A percentile compares a stretch with the other conserved stretches of the same genome.
Conservation (phyloP, 2,797 vertebrate species). For the Alca torda region DNA sequence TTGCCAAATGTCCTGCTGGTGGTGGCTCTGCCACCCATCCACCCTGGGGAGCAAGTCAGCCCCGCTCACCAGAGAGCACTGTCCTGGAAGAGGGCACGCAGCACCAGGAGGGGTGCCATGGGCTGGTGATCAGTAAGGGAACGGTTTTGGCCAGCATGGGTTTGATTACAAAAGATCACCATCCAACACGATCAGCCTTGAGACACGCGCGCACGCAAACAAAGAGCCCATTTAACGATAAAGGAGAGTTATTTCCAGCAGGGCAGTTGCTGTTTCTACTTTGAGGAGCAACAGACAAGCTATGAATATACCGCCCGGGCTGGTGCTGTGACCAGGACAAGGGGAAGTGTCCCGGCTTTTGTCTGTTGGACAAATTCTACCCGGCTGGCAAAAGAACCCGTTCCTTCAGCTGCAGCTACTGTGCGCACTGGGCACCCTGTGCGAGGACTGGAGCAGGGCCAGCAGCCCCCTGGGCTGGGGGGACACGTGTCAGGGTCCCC, state of each 20-base stretch:
- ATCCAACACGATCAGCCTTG: background rate
- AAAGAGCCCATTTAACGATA: background rate
- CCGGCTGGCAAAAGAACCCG: no score
- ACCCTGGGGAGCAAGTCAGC: no score
- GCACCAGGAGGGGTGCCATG: background rate
- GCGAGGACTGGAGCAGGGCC: background rate
- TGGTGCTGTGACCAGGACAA: background rate
- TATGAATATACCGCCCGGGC: background rate
- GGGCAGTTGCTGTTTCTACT: background rate
- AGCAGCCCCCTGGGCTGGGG: background rate
- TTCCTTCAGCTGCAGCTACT: background rate
- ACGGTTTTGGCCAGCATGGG: background rate
- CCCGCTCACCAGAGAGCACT: accelerated
- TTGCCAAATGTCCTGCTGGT: background rate
- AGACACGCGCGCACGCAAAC: accelerated
- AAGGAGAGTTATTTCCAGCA: background rate
- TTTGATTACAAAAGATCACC: background rate
- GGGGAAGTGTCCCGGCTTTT: background rate
- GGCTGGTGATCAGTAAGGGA: background rate
- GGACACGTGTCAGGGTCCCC: accelerated
- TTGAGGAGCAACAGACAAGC: background rate
- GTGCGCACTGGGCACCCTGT: accelerated
- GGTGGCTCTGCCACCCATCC: background rate
- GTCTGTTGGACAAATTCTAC: accelerated
- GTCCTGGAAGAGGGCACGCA: background rate